Base-by-base conservation (phyloP, 2,797 vertebrate genomes). In the Notolabrus celidotus region DNA sequence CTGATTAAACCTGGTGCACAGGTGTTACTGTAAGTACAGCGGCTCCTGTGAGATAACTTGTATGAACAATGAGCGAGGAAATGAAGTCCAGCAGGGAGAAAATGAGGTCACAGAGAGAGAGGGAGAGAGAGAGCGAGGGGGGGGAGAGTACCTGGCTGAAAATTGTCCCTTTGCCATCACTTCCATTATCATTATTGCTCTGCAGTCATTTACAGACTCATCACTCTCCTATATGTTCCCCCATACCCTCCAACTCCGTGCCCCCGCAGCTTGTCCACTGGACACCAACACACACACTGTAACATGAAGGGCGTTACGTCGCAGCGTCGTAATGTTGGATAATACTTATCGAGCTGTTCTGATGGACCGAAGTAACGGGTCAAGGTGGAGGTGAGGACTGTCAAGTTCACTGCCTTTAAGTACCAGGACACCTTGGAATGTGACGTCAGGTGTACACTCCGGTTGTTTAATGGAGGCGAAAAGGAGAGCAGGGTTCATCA, bases 101-200 rank as follows among this genome's bases (percentile, higher is more conserved):
- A 74, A 81, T 52, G 38, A 77, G 82, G 82, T 80, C 79, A 76
- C 23, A 58, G 2, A 51, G 15, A 69, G 45, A 47, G 19, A 23
- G 23, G 65, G 60, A 60, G 19, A 34, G 22, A 29, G 31, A 41
- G 39, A 17, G 59, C 50, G 41, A 46, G 45, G 27, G 29, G 8
- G 7, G 29, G 33, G 46, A 15, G 47, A 45, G 52, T 20, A 84
- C 71, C 80, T 86, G 70, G 60, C 64, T 86, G 65, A 67, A 88
- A 88, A 82, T 89, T 90, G 90, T 92, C 86, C 80, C 84, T 83
- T 79, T 92, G 92, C 91, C 90, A 93, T 90, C 82, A 80, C 82
- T 92, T 93, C 91, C 91, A 93, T 93, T 92, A 93, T 85, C 86
- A 84, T 92, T 90, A 92, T 91, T 91, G 75, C 88, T 87, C 83